These are phyloP conservation scores for Mus minutoides DNA, from an alignment of 2,797 vertebrate genomes.

Conservation along the genomic window DNA sequence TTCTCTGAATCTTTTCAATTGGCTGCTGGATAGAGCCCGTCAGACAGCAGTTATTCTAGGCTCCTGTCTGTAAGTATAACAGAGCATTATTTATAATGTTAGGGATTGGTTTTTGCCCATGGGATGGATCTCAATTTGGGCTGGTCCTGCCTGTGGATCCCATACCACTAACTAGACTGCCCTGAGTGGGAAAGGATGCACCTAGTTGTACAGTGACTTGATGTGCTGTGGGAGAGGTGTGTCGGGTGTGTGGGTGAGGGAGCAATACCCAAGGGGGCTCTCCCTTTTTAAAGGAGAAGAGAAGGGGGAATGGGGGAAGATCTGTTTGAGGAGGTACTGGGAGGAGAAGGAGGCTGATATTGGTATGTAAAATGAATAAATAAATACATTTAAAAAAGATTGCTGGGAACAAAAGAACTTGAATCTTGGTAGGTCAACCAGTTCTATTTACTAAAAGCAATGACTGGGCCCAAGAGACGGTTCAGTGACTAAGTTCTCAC, in stretches of 20 bases:
- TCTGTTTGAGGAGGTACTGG: neutral
- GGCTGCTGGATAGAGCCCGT: neutral
- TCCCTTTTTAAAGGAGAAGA: neutral
- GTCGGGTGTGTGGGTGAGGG: neutral
- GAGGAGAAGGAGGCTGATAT: neutral
- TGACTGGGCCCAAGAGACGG: neutral
- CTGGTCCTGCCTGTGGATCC: neutral
- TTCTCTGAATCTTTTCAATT: neutral
- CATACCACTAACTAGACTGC: neutral
- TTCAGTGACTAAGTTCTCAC: neutral
- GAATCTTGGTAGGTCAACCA: neutral
- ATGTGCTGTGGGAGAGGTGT: neutral
- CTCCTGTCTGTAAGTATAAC: neutral
- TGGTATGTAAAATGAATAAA: neutral
- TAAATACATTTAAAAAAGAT: neutral
- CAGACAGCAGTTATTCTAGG: neutral
- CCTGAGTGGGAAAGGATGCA: neutral
- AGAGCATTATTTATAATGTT: neutral
- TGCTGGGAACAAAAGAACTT: neutral
- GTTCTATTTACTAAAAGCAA: neutral
- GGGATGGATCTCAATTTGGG: neutral
- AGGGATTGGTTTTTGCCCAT: neutral
- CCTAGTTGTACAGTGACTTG: neutral
- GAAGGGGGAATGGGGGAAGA: neutral
- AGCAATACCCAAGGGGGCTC: neutral